Evolutionary conservation across 2,888 invertebrate genomes (phyloP).

Genomic region (Liodrosophila aerea): DNA sequence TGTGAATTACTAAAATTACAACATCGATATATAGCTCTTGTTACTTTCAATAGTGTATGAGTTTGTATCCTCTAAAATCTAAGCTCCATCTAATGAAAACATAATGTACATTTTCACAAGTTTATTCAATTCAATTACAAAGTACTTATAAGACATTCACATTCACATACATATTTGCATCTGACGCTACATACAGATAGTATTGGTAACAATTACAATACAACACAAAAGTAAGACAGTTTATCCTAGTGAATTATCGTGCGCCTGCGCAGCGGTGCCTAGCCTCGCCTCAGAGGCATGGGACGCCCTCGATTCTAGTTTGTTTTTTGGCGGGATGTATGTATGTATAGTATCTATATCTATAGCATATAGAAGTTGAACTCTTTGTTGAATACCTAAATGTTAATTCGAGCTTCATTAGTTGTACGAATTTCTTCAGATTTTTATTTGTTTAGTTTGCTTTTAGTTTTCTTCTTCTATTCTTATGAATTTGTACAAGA

Average conservation of each 20-base stretch:
- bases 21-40: too few relatives aligned
- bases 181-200: slow-evolving; percentile 6
- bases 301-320: slow-evolving; percentile 27
- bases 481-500: slow-evolving; percentile 41
- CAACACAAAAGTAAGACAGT: slow-evolving; percentile 41
- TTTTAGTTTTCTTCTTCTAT: slow-evolving; percentile 27
- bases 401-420: slow-evolving; percentile 65
- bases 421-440: slow-evolving; percentile 35
- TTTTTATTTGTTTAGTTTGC: slow-evolving; percentile 5
- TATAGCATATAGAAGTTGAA: slow-evolving; percentile 39
- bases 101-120: too few relatives aligned
- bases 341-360: slow-evolving; percentile 40
- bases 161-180: slow-evolving; percentile 40
- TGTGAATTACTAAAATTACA: slow-evolving; percentile 18
- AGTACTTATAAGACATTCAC: slow-evolving; percentile 38
- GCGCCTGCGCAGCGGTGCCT: slow-evolving; percentile 72
- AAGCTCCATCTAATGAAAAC: too few relatives aligned
- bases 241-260: slow-evolving; percentile 56
- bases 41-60: too few relatives aligned
- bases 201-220: slow-evolving; percentile 54
- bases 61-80: slow-evolving; percentile 9
- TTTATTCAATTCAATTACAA: slow-evolving; percentile 30
- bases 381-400: slow-evolving; percentile 42
- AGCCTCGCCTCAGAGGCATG: slow-evolving; percentile 31
- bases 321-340: slow-evolving; percentile 51